These are phyloP conservation scores for Planiliza haematocheilus DNA, from an alignment of 2,113 vertebrate genomes.

Conservation along the genomic window DNA sequence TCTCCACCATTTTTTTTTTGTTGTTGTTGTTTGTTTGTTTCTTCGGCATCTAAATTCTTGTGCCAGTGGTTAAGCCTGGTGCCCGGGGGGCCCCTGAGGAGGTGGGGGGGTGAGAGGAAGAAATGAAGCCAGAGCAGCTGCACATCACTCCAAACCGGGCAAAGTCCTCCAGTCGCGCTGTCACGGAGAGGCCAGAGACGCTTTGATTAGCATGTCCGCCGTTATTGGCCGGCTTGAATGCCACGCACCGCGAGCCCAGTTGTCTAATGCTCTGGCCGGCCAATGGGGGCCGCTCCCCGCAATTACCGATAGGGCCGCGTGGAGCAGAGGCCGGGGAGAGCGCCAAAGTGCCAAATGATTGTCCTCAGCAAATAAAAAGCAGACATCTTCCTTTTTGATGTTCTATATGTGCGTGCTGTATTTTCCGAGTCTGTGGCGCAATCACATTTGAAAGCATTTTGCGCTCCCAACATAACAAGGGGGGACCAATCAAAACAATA, in stretches of 20 bases:
- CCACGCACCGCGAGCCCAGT: constrained; percentile 72
- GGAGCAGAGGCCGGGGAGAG: constrained; percentile 46
- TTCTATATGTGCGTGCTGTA: constrained; percentile 73
- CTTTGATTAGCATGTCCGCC: constrained; percentile 75
- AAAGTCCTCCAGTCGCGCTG: constrained; percentile 62
- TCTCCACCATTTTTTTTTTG: constrained; percentile 40
- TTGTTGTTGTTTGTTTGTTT: background rate
- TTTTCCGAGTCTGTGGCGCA: constrained; percentile 74
- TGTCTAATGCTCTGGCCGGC: constrained; percentile 66
- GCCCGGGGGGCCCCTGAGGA: constrained; percentile 55
- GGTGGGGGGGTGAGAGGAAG: constrained; percentile 12
- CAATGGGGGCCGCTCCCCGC: constrained; percentile 57
- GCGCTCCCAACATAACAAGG: constrained; percentile 76
- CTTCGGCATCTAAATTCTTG: constrained; percentile 51
- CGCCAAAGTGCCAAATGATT: constrained; percentile 74
- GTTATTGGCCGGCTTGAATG: constrained; percentile 74
- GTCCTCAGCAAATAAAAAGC: constrained; percentile 80
- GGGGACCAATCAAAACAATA: constrained; percentile 79
- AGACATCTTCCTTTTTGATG: constrained; percentile 80
- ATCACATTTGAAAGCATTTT: constrained; percentile 82
- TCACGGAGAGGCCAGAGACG: constrained; percentile 59
- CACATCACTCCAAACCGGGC: constrained; percentile 49
- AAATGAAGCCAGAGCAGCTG: constrained; percentile 72
- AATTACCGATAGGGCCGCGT: constrained; percentile 70
- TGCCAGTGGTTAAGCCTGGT: constrained; percentile 68